Evolutionary conservation across 2,888 invertebrate species (phyloP).

Genomic region (Chalcis sispes): DNA sequence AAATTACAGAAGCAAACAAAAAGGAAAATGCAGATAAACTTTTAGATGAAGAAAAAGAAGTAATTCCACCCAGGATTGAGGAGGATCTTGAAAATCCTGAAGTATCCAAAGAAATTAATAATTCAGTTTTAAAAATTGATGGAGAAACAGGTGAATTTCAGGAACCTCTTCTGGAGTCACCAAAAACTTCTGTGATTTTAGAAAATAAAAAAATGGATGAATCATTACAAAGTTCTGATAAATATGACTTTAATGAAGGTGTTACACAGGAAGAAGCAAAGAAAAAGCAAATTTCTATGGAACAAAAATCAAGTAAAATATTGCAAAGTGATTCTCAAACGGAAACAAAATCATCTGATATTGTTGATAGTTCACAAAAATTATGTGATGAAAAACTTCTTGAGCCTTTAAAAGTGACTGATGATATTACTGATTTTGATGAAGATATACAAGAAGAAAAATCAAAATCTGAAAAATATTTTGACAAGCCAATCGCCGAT

Average conservation of each 20-base stretch:
- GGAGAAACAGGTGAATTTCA: slow-evolving; percentile 18
- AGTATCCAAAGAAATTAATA: not conserved
- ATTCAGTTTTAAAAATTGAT: not conserved
- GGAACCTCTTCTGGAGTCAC: not conserved
- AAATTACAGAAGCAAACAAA: not conserved
- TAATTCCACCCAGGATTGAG: not conserved
- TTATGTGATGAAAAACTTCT: not conserved
- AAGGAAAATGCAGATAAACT: not conserved
- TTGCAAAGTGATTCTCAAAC: not conserved
- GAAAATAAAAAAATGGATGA: not conserved
- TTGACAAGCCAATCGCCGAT: not conserved
- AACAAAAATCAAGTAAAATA: not conserved
- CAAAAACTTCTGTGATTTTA: not conserved
- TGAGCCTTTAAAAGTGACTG: slow-evolving; percentile 18
- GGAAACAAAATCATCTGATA: not conserved
- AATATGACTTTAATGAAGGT: too few relatives aligned
- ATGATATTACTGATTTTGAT: slow-evolving; percentile 15
- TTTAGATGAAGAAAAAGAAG: not conserved
- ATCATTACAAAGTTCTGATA: not conserved
- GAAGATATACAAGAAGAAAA: slow-evolving; percentile 32
- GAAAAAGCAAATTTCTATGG: not conserved
- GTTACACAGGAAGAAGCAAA: too few relatives aligned
- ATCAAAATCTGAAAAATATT: not conserved
- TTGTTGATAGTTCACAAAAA: not conserved
- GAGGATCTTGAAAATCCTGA: not conserved